phyloP scores from a whole-genome alignment of 2,888 invertebrate genomes.

The Theodoxus fluviatilis region DNA sequence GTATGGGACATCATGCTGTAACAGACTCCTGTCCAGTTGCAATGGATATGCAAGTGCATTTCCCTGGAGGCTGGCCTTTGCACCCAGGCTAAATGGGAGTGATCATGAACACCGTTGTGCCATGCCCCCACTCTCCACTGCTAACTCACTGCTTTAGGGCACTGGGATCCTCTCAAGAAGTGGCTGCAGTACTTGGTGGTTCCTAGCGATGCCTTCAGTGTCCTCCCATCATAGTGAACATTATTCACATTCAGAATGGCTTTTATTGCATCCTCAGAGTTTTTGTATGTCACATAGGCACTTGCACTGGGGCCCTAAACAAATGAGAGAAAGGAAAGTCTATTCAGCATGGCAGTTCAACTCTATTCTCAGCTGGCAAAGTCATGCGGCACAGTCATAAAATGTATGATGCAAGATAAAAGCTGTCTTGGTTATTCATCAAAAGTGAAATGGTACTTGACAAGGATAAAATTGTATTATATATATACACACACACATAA shows the following conservation, averaged over 20 bases:
- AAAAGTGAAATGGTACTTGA: background rate
- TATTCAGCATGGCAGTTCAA: background rate
- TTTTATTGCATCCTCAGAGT: slow-evolving; percentile 88
- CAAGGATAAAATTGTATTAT: background rate
- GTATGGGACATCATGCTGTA: too few relatives aligned
- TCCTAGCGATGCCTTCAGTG: slow-evolving; percentile 95
- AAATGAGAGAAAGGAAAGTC: slow-evolving; percentile 15
- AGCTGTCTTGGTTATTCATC: too few relatives aligned
- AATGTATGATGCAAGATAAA: too few relatives aligned
- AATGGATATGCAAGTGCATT: too few relatives aligned
- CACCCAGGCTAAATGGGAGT: too few relatives aligned
- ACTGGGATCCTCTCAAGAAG: slow-evolving; percentile 97
- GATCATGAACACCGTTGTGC: too few relatives aligned
- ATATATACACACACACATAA: too few relatives aligned
- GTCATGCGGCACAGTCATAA: too few relatives aligned
- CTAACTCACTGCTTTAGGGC: slow-evolving; percentile 80
- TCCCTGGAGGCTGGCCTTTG: too few relatives aligned
- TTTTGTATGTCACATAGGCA: slow-evolving; percentile 95
- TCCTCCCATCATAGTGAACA: slow-evolving; percentile 91
- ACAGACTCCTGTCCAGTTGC: too few relatives aligned
- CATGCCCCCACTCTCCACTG: too few relatives aligned
- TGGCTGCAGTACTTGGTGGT: slow-evolving; percentile 99
- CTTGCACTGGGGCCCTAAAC: slow-evolving; percentile 69
- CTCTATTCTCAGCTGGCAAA: background rate
- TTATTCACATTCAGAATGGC: slow-evolving; percentile 98